Conservation (phyloP, 1,140 invertebrate species). For the Euborellia annulipes region DNA sequence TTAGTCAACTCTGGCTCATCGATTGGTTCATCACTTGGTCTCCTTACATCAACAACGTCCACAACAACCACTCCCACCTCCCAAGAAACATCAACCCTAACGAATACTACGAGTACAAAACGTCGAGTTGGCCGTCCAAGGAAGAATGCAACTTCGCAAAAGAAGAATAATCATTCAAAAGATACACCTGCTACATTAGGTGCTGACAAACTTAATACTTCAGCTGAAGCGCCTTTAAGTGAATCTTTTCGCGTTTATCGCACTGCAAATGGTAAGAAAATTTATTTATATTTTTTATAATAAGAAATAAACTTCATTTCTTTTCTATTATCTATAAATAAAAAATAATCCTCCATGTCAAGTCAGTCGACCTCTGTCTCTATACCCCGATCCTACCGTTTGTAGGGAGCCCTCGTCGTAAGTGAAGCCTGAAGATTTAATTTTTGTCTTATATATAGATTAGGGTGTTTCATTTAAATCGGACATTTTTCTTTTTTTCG, state of each 20-base stretch:
- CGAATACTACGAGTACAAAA: not conserved
- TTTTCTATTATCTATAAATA: not conserved
- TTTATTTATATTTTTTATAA: slow-evolving; percentile 2
- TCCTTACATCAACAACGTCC: too few relatives aligned
- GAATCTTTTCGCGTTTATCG: slow-evolving; percentile 42
- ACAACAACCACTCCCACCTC: too few relatives aligned
- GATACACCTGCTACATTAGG: not conserved
- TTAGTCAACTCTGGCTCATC: too few relatives aligned
- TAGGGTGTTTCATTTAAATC: too few relatives aligned
- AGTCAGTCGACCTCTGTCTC: too few relatives aligned
- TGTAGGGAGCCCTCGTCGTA: too few relatives aligned
- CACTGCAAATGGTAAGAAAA: slow-evolving; percentile 24
- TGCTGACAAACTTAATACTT: not conserved
- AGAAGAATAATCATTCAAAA: slow-evolving; percentile 21
- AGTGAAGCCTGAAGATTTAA: too few relatives aligned
- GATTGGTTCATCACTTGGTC: too few relatives aligned
- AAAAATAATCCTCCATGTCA: too few relatives aligned
- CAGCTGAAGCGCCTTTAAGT: slow-evolving; percentile 13
- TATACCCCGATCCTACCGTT: too few relatives aligned
- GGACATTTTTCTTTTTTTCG: too few relatives aligned
- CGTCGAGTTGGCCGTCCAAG: slow-evolving; percentile 15
- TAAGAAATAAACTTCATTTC: slow-evolving; percentile 1
- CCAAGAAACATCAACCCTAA: not conserved
- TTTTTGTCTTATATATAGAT: too few relatives aligned
- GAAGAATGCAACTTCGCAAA: slow-evolving; percentile 19